Percentiles rank a stretch among this genome's conserved stretches.
These are phyloP conservation scores for Liopterus haemorrhoidalis DNA, from an alignment of 2,888 invertebrate genomes.

Conservation along the genomic window DNA sequence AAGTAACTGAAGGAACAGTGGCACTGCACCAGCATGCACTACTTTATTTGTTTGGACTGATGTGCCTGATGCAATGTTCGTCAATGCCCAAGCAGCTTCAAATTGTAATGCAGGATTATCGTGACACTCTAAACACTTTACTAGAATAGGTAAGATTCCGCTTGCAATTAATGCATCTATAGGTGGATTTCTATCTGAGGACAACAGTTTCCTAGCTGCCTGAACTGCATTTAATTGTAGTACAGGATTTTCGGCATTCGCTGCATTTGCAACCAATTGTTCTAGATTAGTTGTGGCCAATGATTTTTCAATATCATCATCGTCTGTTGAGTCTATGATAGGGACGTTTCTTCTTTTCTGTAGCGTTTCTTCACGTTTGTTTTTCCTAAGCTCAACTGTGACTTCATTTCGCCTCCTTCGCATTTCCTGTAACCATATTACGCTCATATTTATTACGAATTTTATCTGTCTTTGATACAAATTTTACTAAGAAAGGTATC, in stretches of 20 bases:
- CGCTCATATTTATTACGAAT: conserved; percentile 26
- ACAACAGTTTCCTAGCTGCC: conserved; percentile 89
- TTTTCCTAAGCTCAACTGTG: conserved; percentile 93
- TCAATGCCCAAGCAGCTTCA: conserved; percentile 96
- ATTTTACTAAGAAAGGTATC: background rate
- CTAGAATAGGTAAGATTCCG: conserved; percentile 89
- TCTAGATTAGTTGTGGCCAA: conserved; percentile 69
- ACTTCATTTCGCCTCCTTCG: conserved; percentile 93
- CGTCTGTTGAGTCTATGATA: conserved; percentile 75
- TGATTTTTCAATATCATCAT: conserved; percentile 66
- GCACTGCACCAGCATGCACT: conserved; percentile 91
- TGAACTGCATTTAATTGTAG: conserved; percentile 88
- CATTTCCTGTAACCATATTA: conserved; percentile 72
- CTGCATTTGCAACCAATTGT: conserved; percentile 81
- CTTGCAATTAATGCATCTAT: conserved; percentile 92
- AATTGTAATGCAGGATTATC: conserved; percentile 89
- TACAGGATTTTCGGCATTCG: conserved; percentile 68
- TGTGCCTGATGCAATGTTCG: conserved; percentile 88
- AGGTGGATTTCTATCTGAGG: conserved; percentile 96
- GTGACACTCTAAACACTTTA: conserved; percentile 73
- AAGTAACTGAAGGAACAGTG: conserved; percentile 85
- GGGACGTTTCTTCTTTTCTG: conserved; percentile 96
- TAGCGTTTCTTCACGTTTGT: conserved; percentile 94
- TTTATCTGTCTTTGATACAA: conserved; percentile 20
- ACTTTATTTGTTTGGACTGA: conserved; percentile 89